Evolutionary conservation across 2,888 invertebrate species (phyloP).

Genomic region (Acronicta aceris): DNA sequence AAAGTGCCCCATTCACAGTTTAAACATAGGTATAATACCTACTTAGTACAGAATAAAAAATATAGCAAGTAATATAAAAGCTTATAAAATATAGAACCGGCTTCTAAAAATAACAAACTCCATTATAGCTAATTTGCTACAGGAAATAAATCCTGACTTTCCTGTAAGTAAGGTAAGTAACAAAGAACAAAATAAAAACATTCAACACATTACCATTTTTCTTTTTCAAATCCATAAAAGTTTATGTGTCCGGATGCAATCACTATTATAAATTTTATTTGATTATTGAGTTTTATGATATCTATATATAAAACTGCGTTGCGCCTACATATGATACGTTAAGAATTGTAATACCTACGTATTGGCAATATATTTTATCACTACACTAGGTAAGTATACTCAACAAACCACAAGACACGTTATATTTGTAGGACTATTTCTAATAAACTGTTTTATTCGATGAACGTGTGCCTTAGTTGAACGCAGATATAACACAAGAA

Average conservation of each 20-base stretch:
- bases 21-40: no score
- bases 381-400: constrained; percentile 16
- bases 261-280: constrained; percentile 33
- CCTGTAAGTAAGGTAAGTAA: not conserved
- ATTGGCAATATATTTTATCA: constrained; percentile 34
- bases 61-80: no score
- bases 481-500: constrained; percentile 24
- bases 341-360: constrained; percentile 7
- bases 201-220: constrained; percentile 41
- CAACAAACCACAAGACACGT: constrained; percentile 49
- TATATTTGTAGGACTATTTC: constrained; percentile 48
- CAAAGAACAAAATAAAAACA: constrained; percentile 1
- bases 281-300: constrained; percentile 27
- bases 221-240: constrained; percentile 46
- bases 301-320: constrained; percentile 13
- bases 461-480: constrained; percentile 27
- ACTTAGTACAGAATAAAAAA: no score
- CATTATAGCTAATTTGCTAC: constrained; percentile 4
- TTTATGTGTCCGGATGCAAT: constrained; percentile 20
- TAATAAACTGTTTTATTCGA: constrained; percentile 32
- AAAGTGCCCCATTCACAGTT: no score
- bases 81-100: not conserved
- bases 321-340: constrained; percentile 8
- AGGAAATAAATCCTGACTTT: not conserved
- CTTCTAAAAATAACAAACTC: constrained; percentile 17